Base-by-base conservation (phyloP, 2,113 vertebrate species). In the Apus apus region DNA sequence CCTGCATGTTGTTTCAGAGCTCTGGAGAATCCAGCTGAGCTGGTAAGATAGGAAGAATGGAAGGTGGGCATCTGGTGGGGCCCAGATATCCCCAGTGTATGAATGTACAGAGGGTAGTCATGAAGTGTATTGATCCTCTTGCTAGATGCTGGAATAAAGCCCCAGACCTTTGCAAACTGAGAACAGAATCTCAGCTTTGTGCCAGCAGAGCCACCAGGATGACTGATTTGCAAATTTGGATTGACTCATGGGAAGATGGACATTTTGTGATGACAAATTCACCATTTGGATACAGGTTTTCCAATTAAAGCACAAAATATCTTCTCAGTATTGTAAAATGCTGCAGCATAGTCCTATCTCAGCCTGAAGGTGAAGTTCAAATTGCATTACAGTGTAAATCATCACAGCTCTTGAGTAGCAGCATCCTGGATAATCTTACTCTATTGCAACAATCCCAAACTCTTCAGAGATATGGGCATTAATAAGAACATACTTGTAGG, bases 1-100 rank as follows among this genome's bases (percentile, higher is more conserved):
- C 78, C 93, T 96, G 94, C 77, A 87, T 73, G 83, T 71, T 72
- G 30, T 96, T 95, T 89, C 74, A 73, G 82, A 88, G 70, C 77
- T 77, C 89, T 81, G 74, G 74, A 73, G 71, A 89, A 88, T 87
- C 56, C 75, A 87, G 51, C 71, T 80, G 84, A 94, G 74, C 34
- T 50, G 82, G 32, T 53, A 74, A 86, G 60, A 86, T 58, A 85
- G 85, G 60, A 88, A 76, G 64, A 89, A 75, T 50, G 62, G 62
- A 87, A 8, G 46, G 22, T 74, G 75, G 20, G 30, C 67, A 46
- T 85, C 68, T 80, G 51, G 72, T 74, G 79, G 56, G 48, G 48
- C 58, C 66, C 82, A 92, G 68, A 64, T 76, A 76, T 85, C 50
- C 66, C 45, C 13, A 5, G 60, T 32, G 53, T 43, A 32, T 14